These are phyloP conservation scores for Vidua chalybeata DNA, from an alignment of 2,113 vertebrate genomes.

Conservation along the genomic window DNA sequence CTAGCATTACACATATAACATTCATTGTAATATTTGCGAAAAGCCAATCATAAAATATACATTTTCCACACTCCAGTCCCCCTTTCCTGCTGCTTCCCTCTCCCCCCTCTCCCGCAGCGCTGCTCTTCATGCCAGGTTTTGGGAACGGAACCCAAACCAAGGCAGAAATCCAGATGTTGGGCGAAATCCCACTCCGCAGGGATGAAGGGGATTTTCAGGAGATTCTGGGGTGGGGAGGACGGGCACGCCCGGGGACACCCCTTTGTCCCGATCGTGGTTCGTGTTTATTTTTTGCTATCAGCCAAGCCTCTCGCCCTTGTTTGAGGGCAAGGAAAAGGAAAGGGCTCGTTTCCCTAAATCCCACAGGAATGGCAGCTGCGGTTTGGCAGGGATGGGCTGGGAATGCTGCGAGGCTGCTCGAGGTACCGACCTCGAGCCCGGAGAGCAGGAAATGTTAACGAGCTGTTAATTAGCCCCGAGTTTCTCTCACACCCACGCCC, in stretches of 20 bases:
- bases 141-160: neutral
- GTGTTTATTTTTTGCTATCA: conserved; percentile 62
- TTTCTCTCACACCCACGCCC: neutral
- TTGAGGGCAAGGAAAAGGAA: conserved; percentile 56
- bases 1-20: no score
- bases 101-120: neutral
- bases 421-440: neutral
- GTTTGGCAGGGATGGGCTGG: conserved; percentile 3
- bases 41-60: no score
- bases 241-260: neutral
- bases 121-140: neutral
- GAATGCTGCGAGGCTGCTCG: neutral
- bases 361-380: neutral
- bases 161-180: neutral
- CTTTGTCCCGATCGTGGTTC: conserved; percentile 36
- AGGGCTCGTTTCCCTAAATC: conserved; percentile 9
- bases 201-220: neutral
- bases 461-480: neutral
- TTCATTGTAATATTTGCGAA: no score
- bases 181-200: neutral
- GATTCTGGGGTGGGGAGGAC: neutral
- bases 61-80: no score
- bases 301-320: conserved; percentile 44
- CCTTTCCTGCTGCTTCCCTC: neutral
- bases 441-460: conserved; percentile 2